Conservation (phyloP, 2,113 vertebrate genomes). For the Pseudopipra pipra region DNA sequence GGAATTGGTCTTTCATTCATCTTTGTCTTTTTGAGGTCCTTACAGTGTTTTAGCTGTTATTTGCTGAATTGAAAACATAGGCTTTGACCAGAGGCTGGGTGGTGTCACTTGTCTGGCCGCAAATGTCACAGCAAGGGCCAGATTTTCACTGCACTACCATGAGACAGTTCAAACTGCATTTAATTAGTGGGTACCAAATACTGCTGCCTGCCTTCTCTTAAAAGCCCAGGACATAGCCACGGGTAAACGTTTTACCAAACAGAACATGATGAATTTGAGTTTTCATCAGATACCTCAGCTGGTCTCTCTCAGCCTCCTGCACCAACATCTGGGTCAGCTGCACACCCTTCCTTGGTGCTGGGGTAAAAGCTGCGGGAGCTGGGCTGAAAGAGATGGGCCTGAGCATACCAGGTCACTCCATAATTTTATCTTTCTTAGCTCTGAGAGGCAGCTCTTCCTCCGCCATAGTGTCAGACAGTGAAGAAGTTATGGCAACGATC, state of each 20-base stretch:
- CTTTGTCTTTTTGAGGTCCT: not conserved
- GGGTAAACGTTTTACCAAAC: not conserved
- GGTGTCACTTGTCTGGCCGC: conserved; percentile 25
- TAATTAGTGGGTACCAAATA: conserved; percentile 40
- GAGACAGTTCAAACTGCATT: conserved; percentile 18
- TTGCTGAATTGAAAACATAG: conserved; percentile 39
- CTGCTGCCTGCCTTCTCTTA: not conserved
- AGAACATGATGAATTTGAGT: not conserved
- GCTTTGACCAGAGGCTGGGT: conserved; percentile 36
- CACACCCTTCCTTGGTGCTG: not conserved
- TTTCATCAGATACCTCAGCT: not conserved
- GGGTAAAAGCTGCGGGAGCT: fast-evolving
- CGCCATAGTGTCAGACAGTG: not conserved
- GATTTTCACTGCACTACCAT: conserved; percentile 54
- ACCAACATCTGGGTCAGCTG: not conserved
- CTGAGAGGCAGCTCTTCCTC: not conserved
- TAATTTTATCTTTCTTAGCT: not conserved
- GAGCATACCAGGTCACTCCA: not conserved
- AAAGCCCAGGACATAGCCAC: not conserved
- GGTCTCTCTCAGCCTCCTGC: not conserved
- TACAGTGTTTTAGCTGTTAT: not conserved
- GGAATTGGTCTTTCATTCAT: not conserved
- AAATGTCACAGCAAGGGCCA: conserved; percentile 42
- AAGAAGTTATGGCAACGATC: not conserved
- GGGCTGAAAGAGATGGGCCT: not conserved